Evolutionary conservation across 2,797 vertebrate genomes (phyloP), one percentile per base, ranked within the genome.

Genomic region (Pangasius larnaudii): DNA sequence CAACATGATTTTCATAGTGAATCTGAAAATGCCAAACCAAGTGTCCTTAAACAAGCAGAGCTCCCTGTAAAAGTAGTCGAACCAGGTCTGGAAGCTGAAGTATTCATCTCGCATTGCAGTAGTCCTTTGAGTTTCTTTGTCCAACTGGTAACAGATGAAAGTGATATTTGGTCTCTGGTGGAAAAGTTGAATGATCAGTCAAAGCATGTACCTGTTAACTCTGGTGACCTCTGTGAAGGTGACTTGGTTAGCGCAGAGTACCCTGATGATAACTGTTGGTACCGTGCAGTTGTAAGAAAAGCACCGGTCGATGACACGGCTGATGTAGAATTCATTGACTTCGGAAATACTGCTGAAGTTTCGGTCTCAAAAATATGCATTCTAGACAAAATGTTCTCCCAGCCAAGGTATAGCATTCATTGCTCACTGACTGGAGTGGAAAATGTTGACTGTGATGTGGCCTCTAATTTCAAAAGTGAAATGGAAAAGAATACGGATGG

Each of bases 271-370:
- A 93, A 87, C 13, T 95, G 96, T 10, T 97, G 96, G 97, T 99
- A 99, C 90, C 95, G 98, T 86, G 98, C 97, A 67, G 94, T 96
- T 85, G 93, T 99, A 2, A 94, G 71, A 91, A 95, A 96, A 90
- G 94, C 93, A 36, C 88, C 89, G 2, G 82, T 82, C 6, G 77
- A 90, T 42, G 85, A 88, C 5, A 91, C 61, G 0, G 92, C 96
- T 39, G 91, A 93, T 11, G 92, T 99, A 1, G 96, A 97, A 85
- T 99, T 98, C 92, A 94, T 99, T 90, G 98, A 99, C 93, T 99
- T 98, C 91, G 98, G 98, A 86, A 99, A 99, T 83, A 94, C 94
- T 16, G 96, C 96, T 33, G 39, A 93, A 16, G 90, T 97, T 63
- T 92, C 93, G 9, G 7, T 93, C 80, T 94, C 93, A 85, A 95